Conservation (phyloP, 2,113 vertebrate genomes). For the Cynocephalus volans region DNA sequence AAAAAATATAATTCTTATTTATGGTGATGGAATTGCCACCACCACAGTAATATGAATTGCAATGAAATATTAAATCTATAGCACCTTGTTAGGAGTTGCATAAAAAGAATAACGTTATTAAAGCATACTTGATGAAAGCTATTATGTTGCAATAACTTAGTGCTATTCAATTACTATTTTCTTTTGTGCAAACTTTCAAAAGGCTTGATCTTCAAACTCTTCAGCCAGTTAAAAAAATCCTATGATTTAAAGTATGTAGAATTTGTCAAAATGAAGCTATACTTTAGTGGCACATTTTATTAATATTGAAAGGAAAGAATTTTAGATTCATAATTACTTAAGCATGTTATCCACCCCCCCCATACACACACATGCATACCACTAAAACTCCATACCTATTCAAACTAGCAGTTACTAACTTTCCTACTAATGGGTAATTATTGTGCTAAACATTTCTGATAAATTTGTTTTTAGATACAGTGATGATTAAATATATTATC, state of each 20-base stretch:
- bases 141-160: neutral
- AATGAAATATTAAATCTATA: conserved; percentile 51
- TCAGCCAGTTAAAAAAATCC: neutral
- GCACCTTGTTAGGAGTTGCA: neutral
- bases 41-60: conserved; percentile 23
- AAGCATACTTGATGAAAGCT: conserved; percentile 44
- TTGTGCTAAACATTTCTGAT: neutral
- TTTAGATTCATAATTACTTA: neutral
- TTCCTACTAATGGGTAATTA: neutral
- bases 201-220: neutral
- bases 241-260: conserved; percentile 1
- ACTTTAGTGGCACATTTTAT: neutral
- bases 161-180: neutral
- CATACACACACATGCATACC: neutral
- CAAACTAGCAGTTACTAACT: neutral
- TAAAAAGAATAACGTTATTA: conserved; percentile 8
- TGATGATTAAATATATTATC: neutral
- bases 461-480: neutral
- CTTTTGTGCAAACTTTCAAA: conserved; percentile 29
- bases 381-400: neutral
- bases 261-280: neutral
- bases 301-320: neutral
- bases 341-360: neutral
- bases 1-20: too few relatives aligned
- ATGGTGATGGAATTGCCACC: neutral